Base-by-base conservation (phyloP, 2,888 invertebrate species). In the Rugalucina vietnamica region DNA sequence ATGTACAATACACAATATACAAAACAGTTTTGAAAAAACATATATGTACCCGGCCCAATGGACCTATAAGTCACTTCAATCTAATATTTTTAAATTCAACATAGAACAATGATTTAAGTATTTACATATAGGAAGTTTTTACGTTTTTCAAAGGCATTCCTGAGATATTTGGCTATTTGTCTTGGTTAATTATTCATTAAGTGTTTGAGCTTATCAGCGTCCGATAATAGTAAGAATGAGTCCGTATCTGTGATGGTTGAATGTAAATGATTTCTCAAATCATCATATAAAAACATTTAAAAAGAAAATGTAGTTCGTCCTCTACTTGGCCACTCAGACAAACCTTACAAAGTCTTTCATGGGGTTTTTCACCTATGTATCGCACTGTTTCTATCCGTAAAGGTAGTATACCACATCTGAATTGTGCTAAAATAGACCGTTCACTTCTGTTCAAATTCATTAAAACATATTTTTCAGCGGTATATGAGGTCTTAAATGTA, bases 381-480 rank as follows among this genome's bases (percentile, higher is more conserved):
- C 36, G 12, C 10, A 24, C 69, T 4, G 24, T 69, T 69, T 70
- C 70, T 18, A 70, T 34, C 39, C 36, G 24, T 32, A 70, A 34
- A n/a, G 37, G 39, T 36, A 70, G 32, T 34, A 70, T 34, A n/a
- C 70, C 70, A 27, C 70, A 70, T 70, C 70, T 32, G 24, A 70
- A 70, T 24, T 39, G 70, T 8, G 70, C 36, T 12, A 70, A n/a
- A 12, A 10, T 1, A 27, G 70, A 70, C 1, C 70, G 34, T 70
- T 70, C 70, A 36, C n/a, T 70, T 36, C 36, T 36, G 2, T 14
- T 34, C 36, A 70, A 24, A 34, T 32, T 69, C 4, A 27, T 24
- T 18, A 37, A n/a, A n/a, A 70, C n/a, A 39, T 34, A 34, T 70
- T 36, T 70, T 36, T 70, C 69, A 24, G 27, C 39, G 36, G 18